Base-by-base conservation (phyloP, 2,888 invertebrate species). In the Limnephilus marmoratus region DNA sequence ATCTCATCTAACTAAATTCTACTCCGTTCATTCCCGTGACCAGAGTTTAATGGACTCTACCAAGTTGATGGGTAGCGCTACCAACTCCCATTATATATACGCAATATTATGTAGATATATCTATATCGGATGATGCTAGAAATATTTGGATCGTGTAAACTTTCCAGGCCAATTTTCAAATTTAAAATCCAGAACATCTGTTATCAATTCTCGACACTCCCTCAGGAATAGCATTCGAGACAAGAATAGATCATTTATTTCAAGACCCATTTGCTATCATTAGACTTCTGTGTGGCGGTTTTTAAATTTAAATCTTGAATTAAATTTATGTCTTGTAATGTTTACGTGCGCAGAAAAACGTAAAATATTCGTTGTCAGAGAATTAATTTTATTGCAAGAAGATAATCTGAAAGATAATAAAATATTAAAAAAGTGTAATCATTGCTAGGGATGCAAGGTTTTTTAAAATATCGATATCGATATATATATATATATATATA, bases 231-330 rank as follows among this genome's bases (percentile, higher is more conserved):
- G 91, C 86, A n/a, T 18, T 41, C 41, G 81, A n/a, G 81, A 87
- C 87, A 0, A 34, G 87, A 91, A 86, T 91, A 91, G 87, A 81
- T 24, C 31, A 81, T 86, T 91, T 91, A 91, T 91, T 91, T 91
- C 80, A 41, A 53, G 80, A 68, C 41, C 45, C 15, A 29, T 81
- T 41, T 81, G 68, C 81, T 91, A 91, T 91, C 86, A 91, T 87
- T 91, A 91, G 91, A 91, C 87, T 37, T 86, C 37, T 29, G 37
- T 86, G 81, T 81, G 81, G 41, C 81, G 89, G n/a, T 37, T 81
- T 90, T 90, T 81, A 90, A 68, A 45, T 45, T 45, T 34, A n/a
- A 80, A 18, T 24, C n/a, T n/a, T 24, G 24, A 24, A n/a, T n/a
- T 24, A 68, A 7, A 68, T 85, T 45, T 85, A 24, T 82, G 13